Evolutionary conservation across 1,140 invertebrate genomes (phyloP), one percentile per base, ranked within the genome.

Genomic region (Tetramorium simillimum): DNA sequence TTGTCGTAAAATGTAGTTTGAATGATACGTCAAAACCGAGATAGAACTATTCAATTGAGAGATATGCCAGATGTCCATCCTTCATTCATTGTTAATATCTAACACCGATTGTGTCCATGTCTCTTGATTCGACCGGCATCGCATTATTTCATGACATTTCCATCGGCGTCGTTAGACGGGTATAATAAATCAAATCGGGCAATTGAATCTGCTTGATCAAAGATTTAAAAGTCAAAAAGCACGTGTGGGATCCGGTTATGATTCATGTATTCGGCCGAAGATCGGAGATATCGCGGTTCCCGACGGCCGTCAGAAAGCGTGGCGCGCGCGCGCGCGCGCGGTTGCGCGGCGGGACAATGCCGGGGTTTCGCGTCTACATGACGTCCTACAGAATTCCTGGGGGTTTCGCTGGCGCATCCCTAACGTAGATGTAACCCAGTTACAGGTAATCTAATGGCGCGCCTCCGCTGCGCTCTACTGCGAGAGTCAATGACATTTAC

Each of bases 131-230:
- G 56, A 56, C 46, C 24, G 14, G 62, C 40, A 40, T 37, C 40
- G 67, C 53, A 21, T 82, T 82, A 82, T 82, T 46, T 53, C 78
- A 16, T 82, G 78, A 82, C 67, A 72, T 73, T 73, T 82, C 53
- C 67, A 82, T 82, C 51, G 51, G 53, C 80, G 21, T 82, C 67
- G 80, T 82, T 72, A 58, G 80, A 82, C 43, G 40, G 70, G 67
- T 72, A 46, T 82, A 82, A 73, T 82, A 82, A 82, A 82, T 82
- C 80, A 82, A 82, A 82, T 73, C 80, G 78, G 62, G 67, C 80
- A 73, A 82, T 82, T 37, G 80, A 82, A 82, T 73, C 67, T 24
- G 67, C 43, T 69, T 24, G 67, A 43, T n/a, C n/a, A n/a, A 33
- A 73, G 37, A 73, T 82, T 82, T 82, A 72, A 82, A 82, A 82